A percentile compares a stretch with the other conserved stretches of the same genome.
Conservation (phyloP, 23 tunicate species). For the Phallusia fumigata region DNA sequence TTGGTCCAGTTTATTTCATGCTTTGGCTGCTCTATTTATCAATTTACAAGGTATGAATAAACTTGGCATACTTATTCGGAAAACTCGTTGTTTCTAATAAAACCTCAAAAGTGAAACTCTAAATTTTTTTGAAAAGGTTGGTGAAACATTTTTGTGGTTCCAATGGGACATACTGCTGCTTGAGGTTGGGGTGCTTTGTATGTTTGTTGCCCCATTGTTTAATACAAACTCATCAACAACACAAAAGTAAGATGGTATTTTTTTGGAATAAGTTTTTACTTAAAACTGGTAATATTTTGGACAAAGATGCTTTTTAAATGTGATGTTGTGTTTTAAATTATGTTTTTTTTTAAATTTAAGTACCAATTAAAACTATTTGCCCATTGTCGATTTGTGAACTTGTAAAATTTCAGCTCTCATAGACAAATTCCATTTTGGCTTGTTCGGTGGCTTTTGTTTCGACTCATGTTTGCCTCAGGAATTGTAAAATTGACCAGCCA, state of each 20-base stretch:
- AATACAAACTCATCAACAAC: constrained; percentile 2
- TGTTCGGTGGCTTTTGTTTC: constrained; percentile 87
- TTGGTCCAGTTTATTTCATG: constrained; percentile 25
- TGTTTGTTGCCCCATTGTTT: constrained; percentile 53
- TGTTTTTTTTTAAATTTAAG: too few relatives aligned
- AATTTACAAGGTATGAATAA: constrained; percentile 60
- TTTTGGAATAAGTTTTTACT: constrained; percentile 9
- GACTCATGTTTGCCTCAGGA: constrained; percentile 97
- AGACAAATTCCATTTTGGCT: constrained; percentile 69
- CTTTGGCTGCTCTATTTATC: constrained; percentile 81
- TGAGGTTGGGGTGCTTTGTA: constrained; percentile 82
- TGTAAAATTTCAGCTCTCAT: constrained; percentile 61
- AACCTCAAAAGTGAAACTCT: too few relatives aligned
- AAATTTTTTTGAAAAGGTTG: constrained; percentile 49
- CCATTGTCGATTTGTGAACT: too few relatives aligned
- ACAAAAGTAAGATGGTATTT: constrained; percentile 11
- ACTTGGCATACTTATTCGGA: too few relatives aligned
- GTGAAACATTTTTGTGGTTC: constrained; percentile 92
- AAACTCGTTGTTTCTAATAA: too few relatives aligned
- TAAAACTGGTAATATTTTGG: too few relatives aligned
- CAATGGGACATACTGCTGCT: constrained; percentile 98
- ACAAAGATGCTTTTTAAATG: too few relatives aligned
- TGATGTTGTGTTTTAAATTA: neutral
- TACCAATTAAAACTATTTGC: too few relatives aligned
- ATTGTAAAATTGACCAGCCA: constrained; percentile 86